Evolutionary conservation across 2,797 vertebrate species (phyloP).

Genomic region (Lophotriccus pileatus): DNA sequence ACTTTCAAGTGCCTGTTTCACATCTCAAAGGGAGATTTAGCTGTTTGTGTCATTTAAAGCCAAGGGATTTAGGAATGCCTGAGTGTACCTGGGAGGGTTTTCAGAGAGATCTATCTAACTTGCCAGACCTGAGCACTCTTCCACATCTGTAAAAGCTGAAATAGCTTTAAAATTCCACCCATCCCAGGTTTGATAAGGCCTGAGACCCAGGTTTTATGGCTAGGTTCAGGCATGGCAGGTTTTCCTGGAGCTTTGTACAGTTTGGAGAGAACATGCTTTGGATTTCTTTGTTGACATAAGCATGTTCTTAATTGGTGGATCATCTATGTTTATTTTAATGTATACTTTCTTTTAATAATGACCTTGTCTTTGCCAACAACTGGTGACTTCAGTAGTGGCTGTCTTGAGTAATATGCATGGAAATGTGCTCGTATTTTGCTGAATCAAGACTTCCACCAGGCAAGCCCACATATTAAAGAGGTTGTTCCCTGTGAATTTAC

Average conservation of each 20-base stretch:
- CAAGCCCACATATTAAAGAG: neutral
- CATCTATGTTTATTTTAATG: neutral
- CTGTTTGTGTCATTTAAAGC: neutral
- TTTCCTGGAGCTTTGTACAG: neutral
- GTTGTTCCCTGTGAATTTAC: neutral
- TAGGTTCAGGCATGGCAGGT: neutral
- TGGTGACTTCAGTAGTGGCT: neutral
- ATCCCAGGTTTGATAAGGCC: neutral
- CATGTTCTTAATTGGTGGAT: neutral
- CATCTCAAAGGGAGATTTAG: neutral
- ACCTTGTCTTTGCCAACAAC: neutral
- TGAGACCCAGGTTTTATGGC: neutral
- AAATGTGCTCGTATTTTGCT: neutral
- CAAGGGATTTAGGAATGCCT: neutral
- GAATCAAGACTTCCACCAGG: neutral
- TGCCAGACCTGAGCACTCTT: neutral
- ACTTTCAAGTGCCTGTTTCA: neutral
- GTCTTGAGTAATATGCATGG: neutral
- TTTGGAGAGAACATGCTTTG: neutral
- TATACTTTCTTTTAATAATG: constrained; percentile 11
- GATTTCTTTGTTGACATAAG: neutral
- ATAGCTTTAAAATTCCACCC: neutral
- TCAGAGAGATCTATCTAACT: neutral
- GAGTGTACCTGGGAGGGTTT: neutral
- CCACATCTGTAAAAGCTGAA: neutral